These are phyloP conservation scores for Orius laevigatus DNA, from an alignment of 1,140 invertebrate genomes.

Conservation along the genomic window DNA sequence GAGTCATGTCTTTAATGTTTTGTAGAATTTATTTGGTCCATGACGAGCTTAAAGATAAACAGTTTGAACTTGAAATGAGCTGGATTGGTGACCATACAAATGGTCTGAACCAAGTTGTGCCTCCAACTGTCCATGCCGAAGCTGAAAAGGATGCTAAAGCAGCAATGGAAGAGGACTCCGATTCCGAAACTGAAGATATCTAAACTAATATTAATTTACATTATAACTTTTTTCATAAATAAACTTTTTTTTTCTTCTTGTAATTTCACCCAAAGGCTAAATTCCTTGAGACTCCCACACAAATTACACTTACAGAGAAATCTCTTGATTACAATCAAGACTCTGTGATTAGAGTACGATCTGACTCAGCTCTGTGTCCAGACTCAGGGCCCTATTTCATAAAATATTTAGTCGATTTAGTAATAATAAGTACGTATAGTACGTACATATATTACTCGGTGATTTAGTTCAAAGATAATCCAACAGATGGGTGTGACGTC, in stretches of 20 bases:
- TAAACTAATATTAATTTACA: constrained; percentile 21
- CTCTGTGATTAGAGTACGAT: too few species aligned
- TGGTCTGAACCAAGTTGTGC: constrained; percentile 58
- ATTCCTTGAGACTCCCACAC: too few species aligned
- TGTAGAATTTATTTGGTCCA: constrained; percentile 88
- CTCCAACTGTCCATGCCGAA: constrained; percentile 41
- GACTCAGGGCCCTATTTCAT: too few species aligned
- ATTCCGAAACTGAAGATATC: constrained; percentile 65
- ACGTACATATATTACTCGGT: too few species aligned
- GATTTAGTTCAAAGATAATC: too few species aligned
- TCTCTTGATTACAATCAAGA: too few species aligned
- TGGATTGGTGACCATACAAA: constrained; percentile 80
- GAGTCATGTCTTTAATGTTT: constrained; percentile 22
- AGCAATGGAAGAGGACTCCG: constrained; percentile 67
- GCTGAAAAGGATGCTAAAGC: constrained; percentile 68
- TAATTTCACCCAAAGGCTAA: too few species aligned
- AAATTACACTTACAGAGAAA: too few species aligned
- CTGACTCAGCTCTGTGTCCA: too few species aligned
- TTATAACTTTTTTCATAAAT: neutral
- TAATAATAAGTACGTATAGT: too few species aligned
- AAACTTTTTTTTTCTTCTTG: neutral
- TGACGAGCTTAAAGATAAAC: constrained; percentile 96
- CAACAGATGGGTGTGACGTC: too few species aligned
- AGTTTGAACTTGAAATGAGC: constrained; percentile 92
- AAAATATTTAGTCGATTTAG: too few species aligned